Evolutionary conservation across 1,140 invertebrate genomes (phyloP), one percentile per base, ranked within the genome.

Genomic region (Anastrepha obliqua): DNA sequence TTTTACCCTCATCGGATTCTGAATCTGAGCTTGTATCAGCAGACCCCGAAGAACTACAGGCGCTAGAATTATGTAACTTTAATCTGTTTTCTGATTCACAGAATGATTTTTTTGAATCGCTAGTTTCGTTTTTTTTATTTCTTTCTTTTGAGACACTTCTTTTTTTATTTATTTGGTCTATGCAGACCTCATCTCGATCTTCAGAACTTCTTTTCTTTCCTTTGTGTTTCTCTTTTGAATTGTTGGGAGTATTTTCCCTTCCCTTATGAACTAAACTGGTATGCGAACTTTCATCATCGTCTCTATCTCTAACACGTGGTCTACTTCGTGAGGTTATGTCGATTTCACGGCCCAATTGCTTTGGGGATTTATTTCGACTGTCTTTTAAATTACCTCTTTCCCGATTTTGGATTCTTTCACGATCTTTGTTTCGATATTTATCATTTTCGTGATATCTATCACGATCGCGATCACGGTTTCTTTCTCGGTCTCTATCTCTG

Each of bases 401-500:
- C 17, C 59, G 39, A 47, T 81, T 74, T 3, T 58, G 60, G n/a
- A 20, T 13, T 55, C 74, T 81, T 7, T 81, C 74, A 81, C 74
- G 47, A 20, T 87, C 87, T 67, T 86, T 64, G 47, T 44, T 65
- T n/a, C 78, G 78, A 42, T 59, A 65, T 51, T 78, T 85, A 39
- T 88, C 67, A 39, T 60, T 55, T 13, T 88, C 87, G 58, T 55
- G n/a, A 81, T 11, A 51, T 20, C 74, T 51, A 81, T 81, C 74
- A n/a, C 74, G 55, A 29, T 87, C 86, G 3, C 86, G 65, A 17
- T 87, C 74, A 2, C 42, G 29, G 11, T 86, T 58, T 44, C 67
- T 58, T 64, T 87, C 87, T 59, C 85, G 81, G 42, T 88, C 87
- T 86, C 85, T 67, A 60, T 86, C 87, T 58, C 74, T 81, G 20